A percentile compares a stretch with the other conserved stretches of the same genome.
Evolutionary conservation across 2,797 vertebrate species (phyloP).

Genomic region (Coendou prehensilis): DNA sequence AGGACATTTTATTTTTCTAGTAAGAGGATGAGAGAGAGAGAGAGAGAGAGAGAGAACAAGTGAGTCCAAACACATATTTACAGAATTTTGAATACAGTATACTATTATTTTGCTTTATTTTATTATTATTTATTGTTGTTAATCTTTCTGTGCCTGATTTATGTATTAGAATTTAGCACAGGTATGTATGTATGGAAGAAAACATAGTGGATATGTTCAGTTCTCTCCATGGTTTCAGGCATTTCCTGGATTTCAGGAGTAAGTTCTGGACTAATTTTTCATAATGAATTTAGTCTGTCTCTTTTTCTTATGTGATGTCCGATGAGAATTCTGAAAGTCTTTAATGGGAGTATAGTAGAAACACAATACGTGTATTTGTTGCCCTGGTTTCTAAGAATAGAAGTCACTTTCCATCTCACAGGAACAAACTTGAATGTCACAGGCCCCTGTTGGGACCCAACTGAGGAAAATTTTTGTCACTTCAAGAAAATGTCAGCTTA

Average conservation of each 20-base stretch:
- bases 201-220: background rate
- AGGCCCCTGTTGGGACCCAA: background rate
- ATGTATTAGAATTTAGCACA: background rate
- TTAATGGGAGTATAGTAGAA: background rate
- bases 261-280: constrained; percentile 27
- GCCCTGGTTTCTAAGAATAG: constrained; percentile 15
- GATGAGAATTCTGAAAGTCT: constrained; percentile 13
- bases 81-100: background rate
- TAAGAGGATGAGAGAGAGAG: background rate
- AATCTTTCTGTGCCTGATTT: background rate
- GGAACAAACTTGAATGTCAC: background rate
- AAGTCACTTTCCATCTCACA: constrained; percentile 20
- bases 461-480: constrained; percentile 29
- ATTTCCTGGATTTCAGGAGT: background rate
- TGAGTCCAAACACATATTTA: background rate
- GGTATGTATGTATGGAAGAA: background rate
- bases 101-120: background rate
- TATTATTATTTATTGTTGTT: background rate
- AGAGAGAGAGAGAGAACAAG: background rate
- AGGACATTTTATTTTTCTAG: background rate
- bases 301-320: background rate
- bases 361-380: background rate
- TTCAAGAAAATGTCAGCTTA: constrained; percentile 26
- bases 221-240: background rate
- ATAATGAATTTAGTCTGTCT: background rate